A percentile compares a stretch with the other conserved stretches of the same genome.
Conservation (phyloP, 1,140 invertebrate genomes). For the Dolichoris vasculosae region DNA sequence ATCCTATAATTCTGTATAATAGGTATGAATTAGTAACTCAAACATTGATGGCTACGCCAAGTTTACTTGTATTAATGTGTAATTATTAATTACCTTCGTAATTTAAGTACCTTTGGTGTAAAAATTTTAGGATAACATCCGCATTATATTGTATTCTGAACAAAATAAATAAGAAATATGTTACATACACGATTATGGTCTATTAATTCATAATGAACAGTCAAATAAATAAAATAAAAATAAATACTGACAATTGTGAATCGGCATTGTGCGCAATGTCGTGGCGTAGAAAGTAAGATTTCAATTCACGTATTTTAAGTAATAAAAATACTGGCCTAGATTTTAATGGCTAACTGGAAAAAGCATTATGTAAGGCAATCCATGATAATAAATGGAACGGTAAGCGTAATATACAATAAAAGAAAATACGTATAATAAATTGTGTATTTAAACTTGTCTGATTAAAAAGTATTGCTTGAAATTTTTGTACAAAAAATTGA, state of each 20-base stretch:
- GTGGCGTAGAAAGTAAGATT: constrained; percentile 49
- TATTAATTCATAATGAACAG: constrained; percentile 40
- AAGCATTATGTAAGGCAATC: constrained; percentile 45
- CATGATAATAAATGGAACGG: constrained; percentile 49
- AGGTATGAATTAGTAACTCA: constrained; percentile 65
- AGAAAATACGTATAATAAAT: constrained; percentile 60
- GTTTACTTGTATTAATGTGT: constrained; percentile 72
- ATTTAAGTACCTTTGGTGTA: constrained; percentile 71
- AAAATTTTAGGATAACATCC: constrained; percentile 68
- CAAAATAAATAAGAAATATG: constrained; percentile 36
- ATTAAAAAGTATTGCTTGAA: constrained; percentile 72
- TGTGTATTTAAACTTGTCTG: constrained; percentile 67
- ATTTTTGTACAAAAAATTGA: constrained; percentile 65
- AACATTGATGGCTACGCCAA: constrained; percentile 64
- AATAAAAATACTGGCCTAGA: constrained; percentile 64
- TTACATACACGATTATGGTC: constrained; percentile 33
- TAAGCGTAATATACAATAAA: constrained; percentile 47
- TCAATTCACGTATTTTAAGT: constrained; percentile 63
- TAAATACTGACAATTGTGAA: constrained; percentile 52
- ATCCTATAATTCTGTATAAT: constrained; percentile 70
- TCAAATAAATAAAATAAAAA: constrained; percentile 43
- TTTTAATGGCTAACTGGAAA: constrained; percentile 50
- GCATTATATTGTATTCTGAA: constrained; percentile 54
- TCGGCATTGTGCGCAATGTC: constrained; percentile 35
- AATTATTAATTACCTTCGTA: constrained; percentile 73